Base-by-base conservation (phyloP, 1,140 invertebrate genomes). In the Trachymyrmex cornetzi region DNA sequence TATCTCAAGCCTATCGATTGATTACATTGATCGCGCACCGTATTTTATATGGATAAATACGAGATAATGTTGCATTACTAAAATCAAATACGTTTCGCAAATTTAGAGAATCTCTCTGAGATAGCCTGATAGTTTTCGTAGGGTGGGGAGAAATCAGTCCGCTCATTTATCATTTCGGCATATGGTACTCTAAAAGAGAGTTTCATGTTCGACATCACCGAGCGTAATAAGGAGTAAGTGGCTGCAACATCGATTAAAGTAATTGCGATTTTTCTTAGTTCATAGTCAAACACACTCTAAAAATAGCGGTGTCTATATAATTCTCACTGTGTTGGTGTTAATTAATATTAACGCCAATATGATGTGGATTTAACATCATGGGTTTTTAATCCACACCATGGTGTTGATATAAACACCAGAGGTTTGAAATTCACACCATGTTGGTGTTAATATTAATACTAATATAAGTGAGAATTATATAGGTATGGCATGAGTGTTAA, bases 141-240 rank as follows among this genome's bases (percentile, higher is more conserved):
- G 48, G 44, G n/a, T 59, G 24, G 55, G 24, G 38, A 81, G 38
- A 82, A 61, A 81, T 11, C 27, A 34, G 12, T 67, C 22, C 11
- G 19, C 53, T 80, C 79, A 50, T 79, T 81, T 71, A 50, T 71
- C 14, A 34, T 72, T 74, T 55, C 38, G 14, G 30, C 14, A 9
- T n/a, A 30, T 6, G 22, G 27, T 30, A 38, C 30, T 24, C 11
- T 34, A 22, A 50, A 63, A 11, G 12, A 22, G 3, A 61, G 24
- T 27, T n/a, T 24, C 64, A 44, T 5, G 38, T 48, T 82, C 5
- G 3, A 44, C 22, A 71, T 22, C 14, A 7, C 2, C 38, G 38
- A 22, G 38, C 0, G 38, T 3, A 63, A 27, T 12, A 77, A 63
- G 34, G 44, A 72, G 6, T 12, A 5, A 72, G 22, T 24, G 34